Conservation (phyloP, 37 sponge, comb jelly and placozoan species). For the Beroe ovata region DNA sequence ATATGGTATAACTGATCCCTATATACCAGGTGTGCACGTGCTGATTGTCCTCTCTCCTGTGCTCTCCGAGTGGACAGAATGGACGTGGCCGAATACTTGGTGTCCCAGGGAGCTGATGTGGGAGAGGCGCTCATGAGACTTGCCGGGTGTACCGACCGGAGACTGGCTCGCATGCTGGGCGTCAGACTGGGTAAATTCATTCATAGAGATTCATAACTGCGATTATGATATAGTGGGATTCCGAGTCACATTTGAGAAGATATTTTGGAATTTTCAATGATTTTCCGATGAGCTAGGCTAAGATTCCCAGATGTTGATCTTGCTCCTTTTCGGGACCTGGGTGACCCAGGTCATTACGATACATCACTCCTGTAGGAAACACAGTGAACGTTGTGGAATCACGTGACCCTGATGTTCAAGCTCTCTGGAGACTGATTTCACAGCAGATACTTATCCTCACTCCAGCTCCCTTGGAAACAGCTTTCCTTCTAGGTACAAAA, state of each 20-base stretch:
- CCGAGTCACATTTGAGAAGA: too few relatives aligned
- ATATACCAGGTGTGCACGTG: conserved; percentile 64
- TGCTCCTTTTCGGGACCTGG: too few relatives aligned
- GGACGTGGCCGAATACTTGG: conserved; percentile 60
- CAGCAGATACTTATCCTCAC: conserved; percentile 55
- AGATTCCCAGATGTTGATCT: background rate
- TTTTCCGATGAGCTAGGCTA: too few relatives aligned
- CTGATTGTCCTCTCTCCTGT: conserved; percentile 59
- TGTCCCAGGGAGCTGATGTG: conserved; percentile 41
- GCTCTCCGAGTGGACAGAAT: conserved; percentile 63
- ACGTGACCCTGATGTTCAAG: conserved; percentile 52
- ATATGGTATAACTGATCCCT: too few relatives aligned
- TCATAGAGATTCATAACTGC: background rate
- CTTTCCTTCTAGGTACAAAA: conserved; percentile 30
- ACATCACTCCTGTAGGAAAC: too few relatives aligned
- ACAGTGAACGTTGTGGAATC: conserved; percentile 38
- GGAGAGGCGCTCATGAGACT: conserved; percentile 57
- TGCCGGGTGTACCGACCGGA: conserved; percentile 29
- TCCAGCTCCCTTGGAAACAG: conserved; percentile 47
- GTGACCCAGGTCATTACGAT: too few relatives aligned
- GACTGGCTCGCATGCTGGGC: conserved; percentile 54
- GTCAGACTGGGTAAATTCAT: conserved; percentile 22
- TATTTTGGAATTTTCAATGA: too few relatives aligned
- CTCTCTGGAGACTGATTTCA: conserved; percentile 64
- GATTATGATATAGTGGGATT: too few relatives aligned